Evolutionary conservation across 2,797 vertebrate genomes (phyloP), one percentile per base, ranked within the genome.

Genomic region (Lagorchestes hirsutus): DNA sequence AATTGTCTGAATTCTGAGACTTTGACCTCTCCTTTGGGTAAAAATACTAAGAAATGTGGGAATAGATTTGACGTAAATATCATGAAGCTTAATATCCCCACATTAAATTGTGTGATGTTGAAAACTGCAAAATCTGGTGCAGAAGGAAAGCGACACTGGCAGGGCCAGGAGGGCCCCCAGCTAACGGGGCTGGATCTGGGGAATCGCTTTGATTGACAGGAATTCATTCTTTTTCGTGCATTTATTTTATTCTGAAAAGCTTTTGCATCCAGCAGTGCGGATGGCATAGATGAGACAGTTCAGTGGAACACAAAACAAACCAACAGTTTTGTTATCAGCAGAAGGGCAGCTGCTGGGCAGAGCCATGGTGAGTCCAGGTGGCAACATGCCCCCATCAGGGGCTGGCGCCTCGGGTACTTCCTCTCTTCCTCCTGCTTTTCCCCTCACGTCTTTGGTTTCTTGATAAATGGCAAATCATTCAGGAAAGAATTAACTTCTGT

Each of bases 341-440:
- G 99, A 99, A 99, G 99, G 98, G 99, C 99, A 98, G 98, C 99
- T 98, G 98, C 99, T 99, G 98, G 99, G 98, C 98, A 98, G 98
- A 99, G 97, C 96, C 98, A 99, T 97, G 99, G 99, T 99, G 99
- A 99, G 99, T 99, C 99, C 98, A 98, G 99, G 98, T 92, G 97
- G 54, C 95, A 90, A 97, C 94, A 97, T 93, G 97, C 95, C 97
- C 95, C 13, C 92, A 62, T 11, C 56, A 97, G 94, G 97, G 93
- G 97, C 98, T 87, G 97, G 96, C 98, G 97, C 97, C 94, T 92
- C 94, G 97, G 97, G 67, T 56, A 93, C 96, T 98, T 98, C 97
- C 96, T 97, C 87, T 98, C 93, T 90, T 97, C 90, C 91, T 94
- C 95, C 97, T 96, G 96, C 96, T 97, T 97, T 97, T 97, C 94